These are phyloP conservation scores for Hypomecis punctinalis DNA, from an alignment of 2,888 invertebrate species.

Conservation along the genomic window DNA sequence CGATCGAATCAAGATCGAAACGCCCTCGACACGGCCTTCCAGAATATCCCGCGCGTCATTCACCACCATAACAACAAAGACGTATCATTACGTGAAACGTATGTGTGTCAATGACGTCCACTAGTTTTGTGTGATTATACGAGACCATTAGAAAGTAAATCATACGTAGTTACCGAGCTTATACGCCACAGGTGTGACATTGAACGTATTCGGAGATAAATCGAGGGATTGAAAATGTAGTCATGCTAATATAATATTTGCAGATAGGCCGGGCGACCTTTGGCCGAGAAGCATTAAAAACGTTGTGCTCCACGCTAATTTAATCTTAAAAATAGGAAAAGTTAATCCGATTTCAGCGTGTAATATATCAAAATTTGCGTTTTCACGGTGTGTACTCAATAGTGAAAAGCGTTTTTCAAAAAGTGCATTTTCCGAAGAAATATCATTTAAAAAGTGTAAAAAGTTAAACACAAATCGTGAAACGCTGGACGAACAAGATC, in stretches of 20 bases:
- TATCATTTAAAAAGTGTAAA: too few relatives aligned
- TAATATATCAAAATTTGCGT: too few relatives aligned
- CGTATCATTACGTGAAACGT: constrained; percentile 55
- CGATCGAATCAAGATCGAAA: constrained; percentile 1
- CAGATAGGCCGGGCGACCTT: too few relatives aligned
- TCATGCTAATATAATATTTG: background rate
- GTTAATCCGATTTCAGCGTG: too few relatives aligned
- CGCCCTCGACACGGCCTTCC: constrained; percentile 16
- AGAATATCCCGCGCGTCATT: constrained; percentile 29
- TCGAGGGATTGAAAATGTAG: background rate
- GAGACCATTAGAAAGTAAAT: constrained; percentile 51
- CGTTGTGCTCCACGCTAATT: too few relatives aligned
- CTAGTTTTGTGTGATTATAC: constrained; percentile 36
- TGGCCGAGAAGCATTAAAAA: too few relatives aligned
- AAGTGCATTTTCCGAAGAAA: too few relatives aligned
- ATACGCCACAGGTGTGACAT: constrained; percentile 33
- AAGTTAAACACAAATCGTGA: too few relatives aligned
- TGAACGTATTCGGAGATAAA: constrained; percentile 41
- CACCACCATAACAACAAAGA: constrained; percentile 27
- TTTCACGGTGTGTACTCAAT: too few relatives aligned
- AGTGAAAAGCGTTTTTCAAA: too few relatives aligned
- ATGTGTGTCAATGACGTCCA: constrained; percentile 71
- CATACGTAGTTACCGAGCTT: constrained; percentile 6
- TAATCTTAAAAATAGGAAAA: too few relatives aligned
- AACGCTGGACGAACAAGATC: too few relatives aligned